Base-by-base conservation (phyloP, 2,797 vertebrate species). In the Argentina silus region DNA sequence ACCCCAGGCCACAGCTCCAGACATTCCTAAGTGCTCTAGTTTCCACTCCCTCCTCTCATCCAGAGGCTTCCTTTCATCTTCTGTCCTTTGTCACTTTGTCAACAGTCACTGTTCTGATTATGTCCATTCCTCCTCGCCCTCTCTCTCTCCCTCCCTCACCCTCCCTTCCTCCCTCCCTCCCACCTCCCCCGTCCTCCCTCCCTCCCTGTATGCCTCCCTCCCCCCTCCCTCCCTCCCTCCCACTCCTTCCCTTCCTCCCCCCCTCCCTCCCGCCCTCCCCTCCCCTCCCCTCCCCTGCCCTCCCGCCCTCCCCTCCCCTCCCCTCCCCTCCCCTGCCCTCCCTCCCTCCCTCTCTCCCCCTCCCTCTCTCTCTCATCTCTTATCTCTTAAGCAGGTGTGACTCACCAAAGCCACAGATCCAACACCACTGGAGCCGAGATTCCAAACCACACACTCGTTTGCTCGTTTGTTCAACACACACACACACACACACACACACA, bases 371-470 rank as follows among this genome's bases (percentile, higher is more conserved):
- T 17, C 51, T n/a, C n/a, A 11, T n/a, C 51, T 53, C 50, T 81
- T 45, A 87, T 85, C 81, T 70, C 43, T 75, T 85, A 62, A 88
- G 68, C 63, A 81, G 55, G 73, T 59, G 67, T 74, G 70, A 82
- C 65, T 81, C 74, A 82, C 61, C 74, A 78, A 45, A 48, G 48
- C 44, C 17, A 27, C 45, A 55, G 11, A 65, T 63, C 47, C 60
- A 64, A 11, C 45, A 48, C 69, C 72, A 72, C 68, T 72, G 15
- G 53, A 19, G 45, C 64, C 56, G 10, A 23, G 53, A 17, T 56
- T 56, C 19, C n/a, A 56, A 36, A 36, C 27, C 27, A 36, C 27
- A 36, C 27, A 36, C 27, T 36, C 27, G 2, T 36, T 36, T 36
- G 27, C 3, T 23, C 21, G 21, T 6, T 60, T 27, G 14, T 27